phyloP scores from a whole-genome alignment of 2,797 vertebrate genomes.

The Muscicapa comitata region DNA sequence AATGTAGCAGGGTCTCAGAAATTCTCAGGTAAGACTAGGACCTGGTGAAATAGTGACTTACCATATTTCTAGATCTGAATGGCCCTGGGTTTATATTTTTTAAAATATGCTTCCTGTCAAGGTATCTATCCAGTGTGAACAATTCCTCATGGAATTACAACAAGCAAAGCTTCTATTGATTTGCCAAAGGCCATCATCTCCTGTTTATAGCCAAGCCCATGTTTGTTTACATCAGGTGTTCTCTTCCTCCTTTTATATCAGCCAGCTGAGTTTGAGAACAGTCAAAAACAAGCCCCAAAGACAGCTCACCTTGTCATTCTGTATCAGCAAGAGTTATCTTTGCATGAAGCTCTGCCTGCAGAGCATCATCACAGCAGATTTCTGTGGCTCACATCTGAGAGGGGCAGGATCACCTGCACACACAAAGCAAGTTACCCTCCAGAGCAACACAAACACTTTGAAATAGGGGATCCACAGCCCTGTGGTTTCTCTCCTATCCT shows the following conservation, averaged over 20 bases:
- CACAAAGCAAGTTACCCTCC: background rate
- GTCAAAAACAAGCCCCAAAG: background rate
- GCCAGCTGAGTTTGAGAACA: background rate
- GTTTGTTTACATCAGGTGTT: background rate
- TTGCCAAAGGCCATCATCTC: background rate
- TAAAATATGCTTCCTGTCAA: background rate
- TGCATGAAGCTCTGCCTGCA: background rate
- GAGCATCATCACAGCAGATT: background rate
- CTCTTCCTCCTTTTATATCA: background rate
- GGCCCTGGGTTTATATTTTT: fast-evolving
- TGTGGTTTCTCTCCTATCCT: background rate
- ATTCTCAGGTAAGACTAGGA: background rate
- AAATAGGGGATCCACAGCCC: background rate
- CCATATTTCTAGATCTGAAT: background rate
- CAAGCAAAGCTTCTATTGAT: background rate
- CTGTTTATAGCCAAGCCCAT: background rate
- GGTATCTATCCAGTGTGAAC: background rate
- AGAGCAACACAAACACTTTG: background rate
- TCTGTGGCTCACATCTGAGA: background rate
- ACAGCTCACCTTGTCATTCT: background rate
- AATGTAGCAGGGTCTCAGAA: background rate
- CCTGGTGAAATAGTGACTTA: background rate
- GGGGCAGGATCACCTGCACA: background rate
- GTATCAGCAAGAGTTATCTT: background rate
- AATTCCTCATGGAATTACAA: background rate